Evolutionary conservation across 2,113 vertebrate species (phyloP), one percentile per base, ranked within the genome.

Genomic region (Fukomys damarensis): DNA sequence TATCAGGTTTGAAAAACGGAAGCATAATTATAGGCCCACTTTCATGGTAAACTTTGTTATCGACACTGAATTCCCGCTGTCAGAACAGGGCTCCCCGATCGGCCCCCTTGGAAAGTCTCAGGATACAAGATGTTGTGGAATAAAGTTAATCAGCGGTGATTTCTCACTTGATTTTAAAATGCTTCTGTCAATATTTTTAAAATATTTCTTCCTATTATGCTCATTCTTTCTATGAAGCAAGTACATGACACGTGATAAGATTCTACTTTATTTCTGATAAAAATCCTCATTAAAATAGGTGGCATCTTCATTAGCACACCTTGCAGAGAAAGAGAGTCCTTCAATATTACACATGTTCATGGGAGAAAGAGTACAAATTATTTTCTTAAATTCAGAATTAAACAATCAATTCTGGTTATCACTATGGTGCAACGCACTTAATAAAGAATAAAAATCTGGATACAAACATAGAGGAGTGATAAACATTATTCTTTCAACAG

Each of bases 11-110:
- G 63, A 92, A 91, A 91, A 95, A 87, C 68, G 84, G 52, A 92
- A 94, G 52, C 59, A 91, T 86, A 91, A 91, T 93, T 84, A 92
- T 87, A 95, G 91, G 83, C 24, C 14, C 91, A 68, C 54, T 91
- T 93, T 61, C 49, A 17, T 96, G 20, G 82, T 93, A 91, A 90
- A 94, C 28, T 96, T 89, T 43, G 74, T 82, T 92, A 70, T 70
- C 28, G 91, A 89, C 2, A 26, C 56, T 12, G 10, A 92, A 35
- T 61, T 7, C 43, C 3, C 92, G 24, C 49, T 77, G 35, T 95
- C 52, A 91, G 38, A 93, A 93, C 10, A 88, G 13, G 26, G 2
- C 6, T 96, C 52, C 79, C 54, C 86, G 61, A 80, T 58, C 74
- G 91, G 49, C 63, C 22, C 12, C 65, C 82, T 88, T 10, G 72